Evolutionary conservation across 2,797 vertebrate species (phyloP).

Genomic region (Poecilia gillii): DNA sequence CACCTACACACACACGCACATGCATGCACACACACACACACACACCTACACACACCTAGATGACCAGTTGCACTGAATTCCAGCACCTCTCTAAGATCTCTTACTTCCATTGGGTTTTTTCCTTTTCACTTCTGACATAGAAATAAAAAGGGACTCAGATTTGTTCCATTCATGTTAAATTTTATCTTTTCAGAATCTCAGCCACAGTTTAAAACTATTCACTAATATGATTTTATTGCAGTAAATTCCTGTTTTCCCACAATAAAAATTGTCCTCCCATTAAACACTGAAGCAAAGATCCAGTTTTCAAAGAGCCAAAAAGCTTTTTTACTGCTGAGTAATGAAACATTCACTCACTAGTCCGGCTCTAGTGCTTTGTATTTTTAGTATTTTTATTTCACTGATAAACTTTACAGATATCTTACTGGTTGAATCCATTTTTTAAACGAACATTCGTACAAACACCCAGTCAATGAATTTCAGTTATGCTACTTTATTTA

Average conservation of each 20-base stretch:
- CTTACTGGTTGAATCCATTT: neutral
- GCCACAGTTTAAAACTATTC: neutral
- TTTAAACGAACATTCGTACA: neutral
- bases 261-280: neutral
- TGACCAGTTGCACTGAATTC: conserved; percentile 17
- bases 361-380: neutral
- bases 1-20: too few species aligned
- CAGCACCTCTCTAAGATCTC: neutral
- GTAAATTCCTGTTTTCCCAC: neutral
- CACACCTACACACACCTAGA: conserved; percentile 31
- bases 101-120: neutral
- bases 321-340: conserved; percentile 1
- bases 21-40: too few species aligned
- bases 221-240: neutral
- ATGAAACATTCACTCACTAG: neutral
- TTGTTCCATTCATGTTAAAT: neutral
- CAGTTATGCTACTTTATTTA: neutral
- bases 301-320: neutral
- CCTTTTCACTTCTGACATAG: neutral
- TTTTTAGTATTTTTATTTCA: neutral
- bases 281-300: neutral
- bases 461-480: neutral
- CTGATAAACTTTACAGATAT: neutral
- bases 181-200: neutral
- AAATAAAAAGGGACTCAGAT: neutral